Evolutionary conservation across 2,888 invertebrate species (phyloP), one percentile per base, ranked within the genome.

Genomic region (Acronicta leporina): DNA sequence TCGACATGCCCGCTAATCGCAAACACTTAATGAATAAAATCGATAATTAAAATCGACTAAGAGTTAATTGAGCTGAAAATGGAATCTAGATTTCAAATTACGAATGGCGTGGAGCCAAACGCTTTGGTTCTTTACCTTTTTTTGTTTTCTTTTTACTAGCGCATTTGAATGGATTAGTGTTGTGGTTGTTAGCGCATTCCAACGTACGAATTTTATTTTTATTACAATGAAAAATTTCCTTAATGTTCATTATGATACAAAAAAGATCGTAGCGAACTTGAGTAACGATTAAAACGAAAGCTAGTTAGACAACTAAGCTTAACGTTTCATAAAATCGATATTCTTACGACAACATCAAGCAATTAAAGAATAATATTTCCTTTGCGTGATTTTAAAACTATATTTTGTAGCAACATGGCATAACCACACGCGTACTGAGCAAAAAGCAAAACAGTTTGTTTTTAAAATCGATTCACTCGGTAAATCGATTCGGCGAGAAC

Each of bases 1-100:
- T 81, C 91, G 88, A 94, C 94, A 94, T 87, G 92, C 84, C 80
- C 85, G 94, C 90, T 91, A 94, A 94, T 93, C 92, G 90, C 83
- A 85, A 87, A 87, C 91, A 91, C 86, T 89, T 92, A 92, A 94
- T 93, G 92, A 93, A 89, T 83, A 87, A 88, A 89, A 89, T 83
- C 89, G 85, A 87, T 92, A 92, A 93, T 92, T 92, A 92, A 91
- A 90, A 89, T 83, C 87, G 88, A 85, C 85, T 85, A 78, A 80
- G 78, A 86, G 87, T 91, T 91, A 92, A 93, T 92, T 91, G 92
- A 91, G 87, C 90, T 91, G 92, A 90, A 92, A 93, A 94, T 94
- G 88, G 90, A 89, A 92, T 88, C 85, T 85, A 80, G 82, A 78
- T 82, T 89, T 81, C 73, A 79, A 82, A 78, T 83, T 78, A 76